Base-by-base conservation (phyloP, 2,888 invertebrate genomes). In the Seira ritae region DNA sequence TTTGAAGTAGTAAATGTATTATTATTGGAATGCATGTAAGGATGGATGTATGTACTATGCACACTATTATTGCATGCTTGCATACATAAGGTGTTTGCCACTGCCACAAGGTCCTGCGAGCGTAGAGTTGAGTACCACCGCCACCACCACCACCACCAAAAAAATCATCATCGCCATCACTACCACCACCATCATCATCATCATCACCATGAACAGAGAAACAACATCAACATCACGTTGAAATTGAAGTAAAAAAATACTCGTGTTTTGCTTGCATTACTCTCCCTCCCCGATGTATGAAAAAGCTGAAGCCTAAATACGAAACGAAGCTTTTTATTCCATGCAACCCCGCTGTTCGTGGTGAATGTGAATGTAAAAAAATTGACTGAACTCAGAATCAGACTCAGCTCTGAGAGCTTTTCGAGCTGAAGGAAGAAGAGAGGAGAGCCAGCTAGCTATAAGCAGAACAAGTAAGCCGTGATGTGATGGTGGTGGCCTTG, bases 71-170 rank as follows among this genome's bases (percentile, higher is more conserved):
- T 70, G 68, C 55, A 65, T 67, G 77, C 69, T 62, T 83, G 78
- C 78, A 83, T 83, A 74, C 74, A 78, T 78, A 83, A 78, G 78
- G 73, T 83, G 78, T 78, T 78, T 73, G 83, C 83, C 83, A 83
- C 83, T 73, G 83, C 83, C 83, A 83, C 83, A 83, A 83, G 83
- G 83, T 83, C 83, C 83, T 83, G 78, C 55, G 80, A 80, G 23
- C 22, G 15, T 17, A 55, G 60, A 65, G 23, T 65, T 12, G 65
- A 23, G 81, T 69, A 82, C 72, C 76, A 82, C 81, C 81, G 50
- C 76, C 73, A 37, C 81, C 81, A 71, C 75, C 81, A 76, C 66
- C 82, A 77, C 46, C 81, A 68, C 22, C 80, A 69, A 31, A 8
- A 31, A 55, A 55, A 55, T 55, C 31, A 31, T 31, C 31, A 31